Conservation (phyloP, 2,797 vertebrate genomes). For the Oophaga sylvatica region DNA sequence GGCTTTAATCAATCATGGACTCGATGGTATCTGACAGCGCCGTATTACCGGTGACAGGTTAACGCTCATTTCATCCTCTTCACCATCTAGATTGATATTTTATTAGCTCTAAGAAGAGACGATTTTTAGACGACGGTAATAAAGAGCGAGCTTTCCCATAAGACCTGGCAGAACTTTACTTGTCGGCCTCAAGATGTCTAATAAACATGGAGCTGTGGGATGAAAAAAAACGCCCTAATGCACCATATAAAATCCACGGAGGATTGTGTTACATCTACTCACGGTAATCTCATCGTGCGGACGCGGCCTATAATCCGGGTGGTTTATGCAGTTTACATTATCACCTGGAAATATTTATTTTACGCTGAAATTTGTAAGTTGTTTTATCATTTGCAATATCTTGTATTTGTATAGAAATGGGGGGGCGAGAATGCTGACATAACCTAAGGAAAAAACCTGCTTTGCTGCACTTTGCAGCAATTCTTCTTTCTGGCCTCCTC, state of each 20-base stretch:
- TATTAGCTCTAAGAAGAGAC: conserved; percentile 22
- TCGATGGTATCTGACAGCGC: neutral
- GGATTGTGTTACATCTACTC: neutral
- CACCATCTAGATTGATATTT: conserved; percentile 15
- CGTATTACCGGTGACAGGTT: conserved; percentile 26
- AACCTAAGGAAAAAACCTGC: too few relatives aligned
- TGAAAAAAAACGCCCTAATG: conserved; percentile 43
- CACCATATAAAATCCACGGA: conserved; percentile 23
- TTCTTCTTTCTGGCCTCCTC: too few relatives aligned
- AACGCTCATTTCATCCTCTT: conserved; percentile 37
- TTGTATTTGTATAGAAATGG: too few relatives aligned
- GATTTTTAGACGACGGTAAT: conserved; percentile 38
- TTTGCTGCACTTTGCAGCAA: too few relatives aligned
- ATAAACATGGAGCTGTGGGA: conserved; percentile 18
- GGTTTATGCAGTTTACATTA: neutral
- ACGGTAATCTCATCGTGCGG: conserved; percentile 27
- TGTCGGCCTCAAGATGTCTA: conserved; percentile 39
- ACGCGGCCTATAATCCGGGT: neutral
- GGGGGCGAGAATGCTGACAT: too few relatives aligned
- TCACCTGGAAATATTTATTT: neutral
- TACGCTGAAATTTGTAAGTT: too few relatives aligned
- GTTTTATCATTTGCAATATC: too few relatives aligned
- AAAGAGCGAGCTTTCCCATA: conserved; percentile 27
- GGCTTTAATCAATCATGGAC: conserved; percentile 8
- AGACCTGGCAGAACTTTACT: conserved; percentile 37